phyloP scores from a whole-genome alignment of 1,140 invertebrate species.

The Melipona quadrifasciata region DNA sequence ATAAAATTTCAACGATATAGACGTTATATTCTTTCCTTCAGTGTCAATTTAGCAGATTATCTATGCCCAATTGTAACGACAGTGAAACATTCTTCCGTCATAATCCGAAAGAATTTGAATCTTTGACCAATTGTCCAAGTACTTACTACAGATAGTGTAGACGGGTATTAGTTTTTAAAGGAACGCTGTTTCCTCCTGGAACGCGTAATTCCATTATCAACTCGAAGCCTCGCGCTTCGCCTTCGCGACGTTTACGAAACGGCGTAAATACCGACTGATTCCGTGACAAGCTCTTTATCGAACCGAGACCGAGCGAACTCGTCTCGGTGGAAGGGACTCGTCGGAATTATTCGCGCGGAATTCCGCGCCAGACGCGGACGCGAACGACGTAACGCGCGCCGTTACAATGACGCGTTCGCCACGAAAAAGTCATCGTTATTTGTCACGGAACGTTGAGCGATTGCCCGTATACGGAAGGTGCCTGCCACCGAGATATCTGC shows the following conservation, averaged over 20 bases:
- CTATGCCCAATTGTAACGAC: too few relatives aligned
- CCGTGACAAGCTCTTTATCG: not conserved
- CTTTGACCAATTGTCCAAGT: too few relatives aligned
- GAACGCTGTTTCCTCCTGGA: too few relatives aligned
- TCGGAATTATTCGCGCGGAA: constrained; percentile 15
- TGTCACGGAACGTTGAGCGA: constrained; percentile 56
- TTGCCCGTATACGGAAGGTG: constrained; percentile 40
- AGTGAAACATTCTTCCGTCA: too few relatives aligned
- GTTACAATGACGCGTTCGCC: constrained; percentile 3
- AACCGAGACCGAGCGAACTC: not conserved
- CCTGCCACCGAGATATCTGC: constrained; percentile 20
- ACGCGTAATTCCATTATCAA: not conserved
- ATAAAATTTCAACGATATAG: too few relatives aligned
- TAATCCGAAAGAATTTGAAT: too few relatives aligned
- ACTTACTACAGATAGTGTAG: too few relatives aligned
- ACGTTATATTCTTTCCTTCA: too few relatives aligned
- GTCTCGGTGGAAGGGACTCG: not conserved
- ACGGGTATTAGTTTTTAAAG: too few relatives aligned
- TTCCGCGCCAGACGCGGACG: not conserved
- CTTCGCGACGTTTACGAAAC: not conserved
- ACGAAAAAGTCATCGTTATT: constrained; percentile 58
- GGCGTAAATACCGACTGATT: not conserved
- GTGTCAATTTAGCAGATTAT: too few relatives aligned
- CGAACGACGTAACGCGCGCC: constrained; percentile 6
- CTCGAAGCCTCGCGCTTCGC: not conserved